Conservation (phyloP, 2,113 vertebrate genomes). For the Psilopsiagon aurifrons region DNA sequence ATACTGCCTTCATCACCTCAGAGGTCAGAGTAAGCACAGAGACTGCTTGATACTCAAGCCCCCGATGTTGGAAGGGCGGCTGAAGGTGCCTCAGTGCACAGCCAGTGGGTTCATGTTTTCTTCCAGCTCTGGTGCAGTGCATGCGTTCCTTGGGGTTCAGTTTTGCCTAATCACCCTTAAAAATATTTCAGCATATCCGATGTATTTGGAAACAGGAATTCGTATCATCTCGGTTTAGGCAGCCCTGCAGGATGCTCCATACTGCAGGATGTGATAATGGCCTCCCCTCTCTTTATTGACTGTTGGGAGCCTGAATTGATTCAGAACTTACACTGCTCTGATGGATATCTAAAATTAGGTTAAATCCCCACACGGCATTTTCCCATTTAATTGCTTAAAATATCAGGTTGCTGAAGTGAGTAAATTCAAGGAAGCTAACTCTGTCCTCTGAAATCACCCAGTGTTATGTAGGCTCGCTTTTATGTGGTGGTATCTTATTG, state of each 20-base stretch:
- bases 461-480: rapidly evolving
- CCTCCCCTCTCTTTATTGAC: not conserved
- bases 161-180: not conserved
- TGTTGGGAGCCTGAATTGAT: not conserved
- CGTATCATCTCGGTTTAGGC: not conserved
- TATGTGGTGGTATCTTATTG: not conserved
- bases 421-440: not conserved
- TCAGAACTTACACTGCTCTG: not conserved
- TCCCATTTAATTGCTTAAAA: conserved; percentile 3
- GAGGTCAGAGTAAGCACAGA: not conserved
- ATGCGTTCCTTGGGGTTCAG: not conserved
- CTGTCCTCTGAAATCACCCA: not conserved
- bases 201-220: not conserved
- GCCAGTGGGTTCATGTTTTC: not conserved
- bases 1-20: not conserved
- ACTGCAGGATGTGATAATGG: not conserved
- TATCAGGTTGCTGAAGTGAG: not conserved
- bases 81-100: not conserved
- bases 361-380: not conserved
- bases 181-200: not conserved
- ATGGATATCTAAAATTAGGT: not conserved
- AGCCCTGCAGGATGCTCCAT: not conserved
- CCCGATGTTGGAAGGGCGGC: not conserved
- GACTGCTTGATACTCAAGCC: not conserved
- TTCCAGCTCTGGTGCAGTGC: not conserved